Evolutionary conservation across 2,888 invertebrate species (phyloP).

Genomic region (Andrena flavipes): DNA sequence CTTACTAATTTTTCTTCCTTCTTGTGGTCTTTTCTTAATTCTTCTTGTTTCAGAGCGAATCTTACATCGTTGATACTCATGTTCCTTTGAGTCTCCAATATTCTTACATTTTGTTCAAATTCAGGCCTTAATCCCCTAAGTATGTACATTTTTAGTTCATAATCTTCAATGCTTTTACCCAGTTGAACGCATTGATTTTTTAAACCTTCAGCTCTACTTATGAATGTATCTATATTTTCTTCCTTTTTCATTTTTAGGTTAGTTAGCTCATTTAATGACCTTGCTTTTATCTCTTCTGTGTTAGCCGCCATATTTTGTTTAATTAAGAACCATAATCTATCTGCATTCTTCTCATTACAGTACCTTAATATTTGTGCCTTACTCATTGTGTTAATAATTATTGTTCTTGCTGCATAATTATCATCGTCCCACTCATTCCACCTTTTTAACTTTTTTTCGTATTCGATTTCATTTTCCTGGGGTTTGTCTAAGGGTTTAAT

Average conservation of each 20-base stretch:
- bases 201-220: background rate
- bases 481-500: slow-evolving; percentile 7
- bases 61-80: background rate
- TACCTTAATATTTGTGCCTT: slow-evolving; percentile 25
- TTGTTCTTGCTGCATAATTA: slow-evolving; percentile 18
- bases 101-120: slow-evolving; percentile 17
- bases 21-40: background rate
- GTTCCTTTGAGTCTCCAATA: background rate
- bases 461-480: background rate
- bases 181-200: slow-evolving; percentile 17
- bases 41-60: background rate
- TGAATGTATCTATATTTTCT: background rate
- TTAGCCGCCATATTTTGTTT: slow-evolving; percentile 14
- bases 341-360: slow-evolving; percentile 4
- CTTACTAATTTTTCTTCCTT: slow-evolving; percentile 13
- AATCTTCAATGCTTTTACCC: slow-evolving; percentile 19
- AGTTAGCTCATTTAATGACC: background rate
- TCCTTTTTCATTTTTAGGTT: background rate
- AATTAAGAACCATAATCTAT: background rate
- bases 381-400: slow-evolving; percentile 26
- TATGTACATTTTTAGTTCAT: slow-evolving; percentile 28
- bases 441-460: background rate
- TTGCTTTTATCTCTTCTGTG: background rate
- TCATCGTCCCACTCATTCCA: slow-evolving; percentile 27
- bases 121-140: slow-evolving; percentile 12